Base-by-base conservation (phyloP, 2,888 invertebrate genomes). In the Sepiola atlantica region DNA sequence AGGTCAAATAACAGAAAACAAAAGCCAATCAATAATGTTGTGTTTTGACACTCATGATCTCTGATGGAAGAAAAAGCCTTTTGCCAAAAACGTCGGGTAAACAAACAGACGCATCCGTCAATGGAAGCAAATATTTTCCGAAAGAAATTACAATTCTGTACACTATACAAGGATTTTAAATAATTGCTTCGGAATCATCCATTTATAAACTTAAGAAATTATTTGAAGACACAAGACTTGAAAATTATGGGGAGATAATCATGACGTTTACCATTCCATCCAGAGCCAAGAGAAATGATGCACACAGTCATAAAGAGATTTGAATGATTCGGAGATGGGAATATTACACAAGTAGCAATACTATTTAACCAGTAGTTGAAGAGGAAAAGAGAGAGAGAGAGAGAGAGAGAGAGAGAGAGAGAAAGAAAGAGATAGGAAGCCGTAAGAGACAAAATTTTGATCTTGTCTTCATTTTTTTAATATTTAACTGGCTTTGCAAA, bases 21-120 rank as follows among this genome's bases (percentile, higher is more conserved):
- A n/a, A 61, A 77, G n/a, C 77, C n/a, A 77, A 77, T 77, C 16
- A 77, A 77, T 77, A 77, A 77, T 77, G n/a, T n/a, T 77, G n/a
- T 32, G 32, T n/a, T 32, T 32, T 77, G 77, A 77, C 16, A 77
- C 16, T 16, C 77, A 77, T 77, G 32, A 77, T 77, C 4, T n/a
- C n/a, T 3, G n/a, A 12, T 77, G 28, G 77, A 77, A 77, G n/a
- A 77, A n/a, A 77, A 12, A n/a, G 32, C 16, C 77, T n/a, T 32
- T 18, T 16, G 77, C n/a, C n/a, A 77, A 32, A 45, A 77, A 32
- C 18, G 14, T n/a, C 77, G 32, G 77, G 16, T 77, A 77, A 77
- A 77, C 32, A 77, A n/a, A 77, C 77, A 77, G n/a, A 16, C 32
- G 8, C 45, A 45, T 45, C n/a, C n/a, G 32, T 32, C 32, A 77